A percentile compares a stretch with the other conserved stretches of the same genome.
phyloP scores from a whole-genome alignment of 1,140 invertebrate genomes.

The Araneus ventricosus region DNA sequence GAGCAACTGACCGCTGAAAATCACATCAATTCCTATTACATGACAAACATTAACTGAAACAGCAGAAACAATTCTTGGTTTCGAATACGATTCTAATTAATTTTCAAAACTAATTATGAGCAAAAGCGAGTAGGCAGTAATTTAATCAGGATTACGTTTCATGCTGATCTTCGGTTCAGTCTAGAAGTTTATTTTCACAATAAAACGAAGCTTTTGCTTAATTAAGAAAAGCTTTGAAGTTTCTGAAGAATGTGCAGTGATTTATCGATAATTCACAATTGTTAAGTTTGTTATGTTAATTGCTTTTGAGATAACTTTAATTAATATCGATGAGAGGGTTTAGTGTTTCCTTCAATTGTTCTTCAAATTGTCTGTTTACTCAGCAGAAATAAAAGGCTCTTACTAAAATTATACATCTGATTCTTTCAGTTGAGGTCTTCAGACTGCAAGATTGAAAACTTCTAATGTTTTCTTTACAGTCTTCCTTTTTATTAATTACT shows the following conservation, averaged over 20 bases:
- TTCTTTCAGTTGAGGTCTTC: background rate
- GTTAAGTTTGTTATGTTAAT: slow-evolving; percentile 11
- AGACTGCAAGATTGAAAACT: too few relatives aligned
- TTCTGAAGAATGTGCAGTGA: background rate
- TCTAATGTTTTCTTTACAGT: too few relatives aligned
- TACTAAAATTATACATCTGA: background rate
- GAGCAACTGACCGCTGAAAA: background rate
- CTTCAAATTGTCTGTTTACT: background rate
- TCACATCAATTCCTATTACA: slow-evolving; percentile 15
- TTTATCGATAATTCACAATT: slow-evolving; percentile 14
- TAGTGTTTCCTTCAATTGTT: background rate
- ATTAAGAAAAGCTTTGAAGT: slow-evolving; percentile 36
- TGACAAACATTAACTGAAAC: background rate
- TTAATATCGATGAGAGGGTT: slow-evolving; percentile 23
- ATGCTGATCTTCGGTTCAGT: slow-evolving; percentile 1
- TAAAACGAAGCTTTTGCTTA: slow-evolving; percentile 16
- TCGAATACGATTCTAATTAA: slow-evolving; percentile 36
- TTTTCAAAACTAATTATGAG: slow-evolving; percentile 55
- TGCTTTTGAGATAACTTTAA: slow-evolving; percentile 24
- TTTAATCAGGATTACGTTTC: slow-evolving; percentile 52
- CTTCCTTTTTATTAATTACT: too few relatives aligned
- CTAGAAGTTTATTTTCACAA: slow-evolving; percentile 10
- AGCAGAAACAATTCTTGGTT: background rate
- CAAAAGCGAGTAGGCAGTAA: slow-evolving; percentile 16
- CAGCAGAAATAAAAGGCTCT: background rate